These are phyloP conservation scores for Antitype chi DNA, from an alignment of 2,888 invertebrate genomes.

Conservation along the genomic window DNA sequence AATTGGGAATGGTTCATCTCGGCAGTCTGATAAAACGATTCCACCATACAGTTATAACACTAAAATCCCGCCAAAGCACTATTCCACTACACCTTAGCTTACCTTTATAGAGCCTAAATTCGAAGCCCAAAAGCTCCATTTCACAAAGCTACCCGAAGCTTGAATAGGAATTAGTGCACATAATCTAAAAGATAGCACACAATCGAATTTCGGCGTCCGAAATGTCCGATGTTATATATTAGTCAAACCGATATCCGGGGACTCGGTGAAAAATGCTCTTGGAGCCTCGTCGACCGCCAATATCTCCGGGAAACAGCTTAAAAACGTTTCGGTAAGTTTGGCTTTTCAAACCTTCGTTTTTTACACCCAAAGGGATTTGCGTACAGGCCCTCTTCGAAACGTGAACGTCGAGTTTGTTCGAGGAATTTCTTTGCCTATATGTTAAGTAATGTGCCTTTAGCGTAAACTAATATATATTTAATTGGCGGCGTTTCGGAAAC, in stretches of 20 bases:
- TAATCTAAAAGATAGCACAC: conserved; percentile 71
- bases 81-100: conserved; percentile 9
- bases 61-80: conserved; percentile 19
- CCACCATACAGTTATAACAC: conserved; percentile 5
- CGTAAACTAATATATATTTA: conserved; percentile 71
- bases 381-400: conserved; percentile 73
- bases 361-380: conserved; percentile 78
- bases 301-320: conserved; percentile 82
- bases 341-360: conserved; percentile 80
- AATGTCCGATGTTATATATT: conserved; percentile 79
- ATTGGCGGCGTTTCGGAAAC: conserved; percentile 68
- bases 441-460: conserved; percentile 71
- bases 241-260: conserved; percentile 78
- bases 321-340: conserved; percentile 80
- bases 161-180: conserved; percentile 68
- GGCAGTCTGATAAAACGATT: background rate
- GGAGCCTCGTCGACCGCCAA: conserved; percentile 79
- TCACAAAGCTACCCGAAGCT: conserved; percentile 53
- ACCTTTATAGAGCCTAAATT: conserved; percentile 32
- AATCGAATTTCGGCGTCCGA: conserved; percentile 68
- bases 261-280: conserved; percentile 79
- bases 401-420: conserved; percentile 67
- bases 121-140: conserved; percentile 37
- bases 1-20: background rate
- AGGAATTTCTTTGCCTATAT: conserved; percentile 67